These are phyloP conservation scores for Eleutherodactylus coqui DNA, from an alignment of 2,797 vertebrate genomes.

Conservation along the genomic window DNA sequence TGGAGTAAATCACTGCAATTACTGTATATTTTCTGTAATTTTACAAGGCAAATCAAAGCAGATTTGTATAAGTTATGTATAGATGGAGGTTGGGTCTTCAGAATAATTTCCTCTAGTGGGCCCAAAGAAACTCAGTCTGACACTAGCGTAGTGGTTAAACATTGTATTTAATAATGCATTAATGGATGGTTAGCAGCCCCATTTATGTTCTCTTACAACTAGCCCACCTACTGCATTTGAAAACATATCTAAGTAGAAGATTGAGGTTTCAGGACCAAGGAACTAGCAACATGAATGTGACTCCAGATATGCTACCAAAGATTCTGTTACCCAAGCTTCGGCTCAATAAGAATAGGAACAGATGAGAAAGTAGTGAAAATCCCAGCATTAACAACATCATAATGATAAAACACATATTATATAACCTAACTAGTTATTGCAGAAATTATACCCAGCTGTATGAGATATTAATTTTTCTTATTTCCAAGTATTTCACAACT, in stretches of 20 bases:
- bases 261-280: neutral
- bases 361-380: neutral
- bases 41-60: neutral
- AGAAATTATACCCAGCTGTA: neutral
- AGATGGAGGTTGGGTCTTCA: neutral
- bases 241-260: neutral
- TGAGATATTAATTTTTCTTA: neutral
- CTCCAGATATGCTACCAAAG: neutral
- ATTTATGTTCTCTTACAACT: neutral
- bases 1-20: neutral
- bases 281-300: neutral
- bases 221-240: neutral
- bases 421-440: neutral
- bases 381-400: neutral
- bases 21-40: too few relatives aligned
- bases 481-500: neutral
- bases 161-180: neutral
- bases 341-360: neutral
- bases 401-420: neutral
- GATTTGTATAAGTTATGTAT: neutral
- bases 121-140: neutral
- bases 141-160: neutral
- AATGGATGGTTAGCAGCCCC: neutral
- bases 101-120: neutral
- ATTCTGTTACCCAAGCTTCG: neutral